Evolutionary conservation across 2,113 vertebrate genomes (phyloP), one percentile per base, ranked within the genome.

Genomic region (Polypterus bichir): DNA sequence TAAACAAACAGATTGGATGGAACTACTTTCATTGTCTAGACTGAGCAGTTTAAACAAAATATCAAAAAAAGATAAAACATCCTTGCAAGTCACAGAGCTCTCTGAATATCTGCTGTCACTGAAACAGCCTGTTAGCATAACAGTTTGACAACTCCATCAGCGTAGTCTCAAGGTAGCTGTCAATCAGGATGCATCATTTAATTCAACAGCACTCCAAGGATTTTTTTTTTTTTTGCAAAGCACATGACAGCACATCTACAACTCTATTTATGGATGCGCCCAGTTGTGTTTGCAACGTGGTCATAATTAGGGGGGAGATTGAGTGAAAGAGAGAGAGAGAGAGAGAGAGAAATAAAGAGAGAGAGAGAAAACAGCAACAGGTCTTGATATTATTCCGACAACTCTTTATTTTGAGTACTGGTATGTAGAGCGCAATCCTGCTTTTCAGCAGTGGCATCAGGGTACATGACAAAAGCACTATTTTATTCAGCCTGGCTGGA

Each of bases 121-220:
- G 74, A 71, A 81, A 83, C 82, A 72, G 87, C 77, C 89, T 78
- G 83, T 77, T 77, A 79, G 85, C 91, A 74, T 67, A 76, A 73
- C 6, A 84, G 88, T 70, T 81, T 95, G 92, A 96, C 92, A 92
- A 88, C 96, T 98, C 93, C 94, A 98, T 97, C 93, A 87, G 88
- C 76, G 73, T 78, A 78, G 91, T 95, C 94, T 94, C 92, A 86
- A 89, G 92, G 94, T 95, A 92, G 91, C 92, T 88, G 92, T 92
- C 96, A 93, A 89, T 97, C 93, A 94, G 86, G 85, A 86, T 65
- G 85, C 91, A 92, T 93, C 93, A 86, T 90, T 93, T 90, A 89
- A 86, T 94, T 86, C 91, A 89, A 81, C 84, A 84, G 89, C 88
- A 88, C 92, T 85, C 85, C 54, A 65, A 92, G 90, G 91, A 88